Evolutionary conservation across 2,888 invertebrate species (phyloP), one percentile per base, ranked within the genome.

Genomic region (Rambutsinella grinnellia): DNA sequence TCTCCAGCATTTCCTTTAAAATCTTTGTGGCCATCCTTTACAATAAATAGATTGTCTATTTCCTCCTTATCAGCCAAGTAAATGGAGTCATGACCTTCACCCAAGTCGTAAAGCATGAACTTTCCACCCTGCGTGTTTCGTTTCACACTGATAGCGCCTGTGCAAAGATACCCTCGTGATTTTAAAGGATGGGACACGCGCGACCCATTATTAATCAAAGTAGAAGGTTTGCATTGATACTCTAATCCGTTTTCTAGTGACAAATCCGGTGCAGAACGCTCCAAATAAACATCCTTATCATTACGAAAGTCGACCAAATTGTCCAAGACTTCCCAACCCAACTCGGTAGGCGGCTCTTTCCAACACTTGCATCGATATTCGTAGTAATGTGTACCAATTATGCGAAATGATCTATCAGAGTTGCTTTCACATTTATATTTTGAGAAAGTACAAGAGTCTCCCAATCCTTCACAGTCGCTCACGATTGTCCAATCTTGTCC

Each of bases 81-180:
- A 1, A 65, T 70, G 0, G 8, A 19, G 26, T 76, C 76, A 2
- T 19, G 3, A 13, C 76, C 76, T 63, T 58, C 63, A 0, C 54
- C 58, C 26, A 76, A 17, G 13, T 68, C 62, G 13, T 57, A 62
- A 6, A 68, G 24, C 51, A 75, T 44, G 3, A 21, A 19, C 26
- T 62, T 26, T 2, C 53, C 44, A n/a, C n/a, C n/a, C n/a, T n/a
- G n/a, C n/a, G n/a, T n/a, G n/a, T n/a, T n/a, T 2, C 49, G n/a
- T 28, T 24, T 23, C 13, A 2, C 0, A 23, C 17, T 13, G 58
- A 51, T 15, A 21, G 61, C n/a, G n/a, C n/a, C 0, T 69, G 0
- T 6, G 49, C 75, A 36, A 76, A 69, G 13, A 70, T 63, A 6
- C 65, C 21, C 17, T 57, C 8, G 17, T n/a, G n/a, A n/a, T n/a